Percentiles rank a stretch among this genome's conserved stretches.
Evolutionary conservation across 1,140 invertebrate species (phyloP).

Genomic region (Tetraneura akinire): DNA sequence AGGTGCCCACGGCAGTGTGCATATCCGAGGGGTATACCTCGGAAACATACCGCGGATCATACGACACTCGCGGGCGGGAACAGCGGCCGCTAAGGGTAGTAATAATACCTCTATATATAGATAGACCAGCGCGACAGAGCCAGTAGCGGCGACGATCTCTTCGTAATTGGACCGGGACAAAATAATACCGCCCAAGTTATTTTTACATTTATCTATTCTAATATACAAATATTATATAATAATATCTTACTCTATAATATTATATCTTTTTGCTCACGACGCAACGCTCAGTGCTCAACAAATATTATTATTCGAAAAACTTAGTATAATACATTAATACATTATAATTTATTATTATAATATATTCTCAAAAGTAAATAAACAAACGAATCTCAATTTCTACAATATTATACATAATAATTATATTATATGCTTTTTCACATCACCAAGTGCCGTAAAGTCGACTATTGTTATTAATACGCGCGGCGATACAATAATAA

Average conservation of each 20-base stretch:
- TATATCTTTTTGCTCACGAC: slow-evolving; percentile 23
- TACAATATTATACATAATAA: not conserved
- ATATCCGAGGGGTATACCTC: no score
- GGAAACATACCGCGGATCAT: no score
- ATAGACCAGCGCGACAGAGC: not conserved
- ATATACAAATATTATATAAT: no score
- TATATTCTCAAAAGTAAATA: not conserved
- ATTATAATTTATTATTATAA: no score
- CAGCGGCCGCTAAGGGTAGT: slow-evolving; percentile 7
- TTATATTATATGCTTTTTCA: no score
- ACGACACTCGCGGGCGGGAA: not conserved
- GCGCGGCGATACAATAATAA: no score
- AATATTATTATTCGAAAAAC: no score
- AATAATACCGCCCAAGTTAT: not conserved
- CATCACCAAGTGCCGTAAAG: no score
- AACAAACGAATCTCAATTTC: not conserved
- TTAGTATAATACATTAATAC: no score
- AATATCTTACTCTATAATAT: not conserved
- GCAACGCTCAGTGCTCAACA: slow-evolving; percentile 37
- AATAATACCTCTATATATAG: no score
- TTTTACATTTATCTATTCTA: no score
- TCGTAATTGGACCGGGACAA: not conserved
- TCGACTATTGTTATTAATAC: not conserved
- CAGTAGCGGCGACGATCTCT: not conserved
- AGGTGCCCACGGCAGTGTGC: no score